Evolutionary conservation across 2,888 invertebrate genomes (phyloP).

Genomic region (Euphydryas editha): DNA sequence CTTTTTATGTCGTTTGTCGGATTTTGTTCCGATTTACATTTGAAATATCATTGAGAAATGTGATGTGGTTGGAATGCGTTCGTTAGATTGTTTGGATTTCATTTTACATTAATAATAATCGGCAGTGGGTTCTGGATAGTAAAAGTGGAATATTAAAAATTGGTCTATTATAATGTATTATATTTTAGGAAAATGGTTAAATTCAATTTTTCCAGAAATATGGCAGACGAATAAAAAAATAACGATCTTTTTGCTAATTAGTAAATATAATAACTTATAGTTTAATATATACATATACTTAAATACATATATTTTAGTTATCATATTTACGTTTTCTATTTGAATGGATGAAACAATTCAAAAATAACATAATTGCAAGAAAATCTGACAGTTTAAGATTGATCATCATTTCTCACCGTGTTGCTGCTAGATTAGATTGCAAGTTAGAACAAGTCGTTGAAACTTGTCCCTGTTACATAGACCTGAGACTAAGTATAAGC

Average conservation of each 20-base stretch:
- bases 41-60: background rate
- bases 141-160: no score
- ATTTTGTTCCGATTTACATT: slow-evolving; percentile 8
- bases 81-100: background rate
- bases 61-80: no score
- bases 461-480: background rate
- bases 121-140: background rate
- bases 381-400: no score
- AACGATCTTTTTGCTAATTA: no score
- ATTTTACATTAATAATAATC: background rate
- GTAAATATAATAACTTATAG: no score
- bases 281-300: no score
- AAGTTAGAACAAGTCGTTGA: background rate
- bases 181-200: no score
- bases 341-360: background rate
- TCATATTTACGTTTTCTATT: no score
- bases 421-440: background rate
- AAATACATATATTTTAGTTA: no score
- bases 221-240: no score
- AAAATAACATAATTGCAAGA: background rate
- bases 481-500: background rate
- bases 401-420: background rate
- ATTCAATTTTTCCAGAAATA: no score
- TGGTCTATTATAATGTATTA: no score
- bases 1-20: slow-evolving; percentile 24